Conservation (phyloP, 2,797 vertebrate genomes). For the Sandelia bainsii region DNA sequence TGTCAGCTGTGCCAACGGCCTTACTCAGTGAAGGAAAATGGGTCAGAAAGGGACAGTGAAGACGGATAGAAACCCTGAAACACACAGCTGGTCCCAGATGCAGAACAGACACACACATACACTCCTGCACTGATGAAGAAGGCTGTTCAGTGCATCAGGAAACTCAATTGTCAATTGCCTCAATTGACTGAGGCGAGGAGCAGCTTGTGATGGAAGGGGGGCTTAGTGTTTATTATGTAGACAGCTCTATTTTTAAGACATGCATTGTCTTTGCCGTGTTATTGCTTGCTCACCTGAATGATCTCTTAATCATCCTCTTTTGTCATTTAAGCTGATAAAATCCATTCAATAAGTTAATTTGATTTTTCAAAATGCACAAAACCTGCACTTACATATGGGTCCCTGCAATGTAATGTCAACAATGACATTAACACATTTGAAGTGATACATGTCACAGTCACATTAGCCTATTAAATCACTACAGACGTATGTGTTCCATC, state of each 20-base stretch:
- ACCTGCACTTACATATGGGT: conserved; percentile 15
- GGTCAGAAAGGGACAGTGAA: conserved; percentile 56
- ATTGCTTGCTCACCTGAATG: conserved; percentile 20
- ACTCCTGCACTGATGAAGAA: conserved; percentile 18
- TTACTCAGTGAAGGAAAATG: conserved; percentile 54
- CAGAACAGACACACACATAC: conserved; percentile 30
- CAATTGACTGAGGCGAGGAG: no score
- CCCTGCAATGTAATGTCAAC: conserved; percentile 19
- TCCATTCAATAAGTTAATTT: conserved; percentile 6
- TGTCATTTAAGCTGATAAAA: conserved; percentile 1
- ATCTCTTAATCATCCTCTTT: conserved; percentile 28
- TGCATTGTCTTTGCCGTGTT: background rate
- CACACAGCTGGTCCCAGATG: conserved; percentile 55
- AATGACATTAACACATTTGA: conserved; percentile 23
- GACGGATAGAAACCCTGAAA: conserved; percentile 44
- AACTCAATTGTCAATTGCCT: conserved; percentile 67
- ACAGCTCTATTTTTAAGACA: conserved; percentile 21
- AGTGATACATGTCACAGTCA: conserved; percentile 2
- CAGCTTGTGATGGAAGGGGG: background rate
- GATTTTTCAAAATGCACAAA: conserved; percentile 3
- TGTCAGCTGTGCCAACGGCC: conserved; percentile 27
- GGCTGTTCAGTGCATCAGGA: conserved; percentile 40
- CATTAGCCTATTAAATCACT: conserved; percentile 27
- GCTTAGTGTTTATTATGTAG: conserved; percentile 22
- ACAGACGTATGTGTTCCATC: conserved; percentile 57